phyloP scores from a whole-genome alignment of 1,140 invertebrate species.

The Zophobas atratus region DNA sequence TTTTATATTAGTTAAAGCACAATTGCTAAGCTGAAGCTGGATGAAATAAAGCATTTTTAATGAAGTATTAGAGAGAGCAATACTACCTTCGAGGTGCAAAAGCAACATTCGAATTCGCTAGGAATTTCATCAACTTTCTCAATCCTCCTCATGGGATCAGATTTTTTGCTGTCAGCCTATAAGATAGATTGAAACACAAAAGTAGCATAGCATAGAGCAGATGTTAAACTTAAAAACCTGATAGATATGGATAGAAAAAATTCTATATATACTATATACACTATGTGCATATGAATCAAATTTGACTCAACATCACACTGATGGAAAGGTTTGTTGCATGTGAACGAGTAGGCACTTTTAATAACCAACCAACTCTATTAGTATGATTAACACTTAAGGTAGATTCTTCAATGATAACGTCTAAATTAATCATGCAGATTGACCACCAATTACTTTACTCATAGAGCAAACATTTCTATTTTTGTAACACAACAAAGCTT shows the following conservation, averaged over 20 bases:
- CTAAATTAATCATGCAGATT: constrained; percentile 26
- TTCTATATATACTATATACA: constrained; percentile 25
- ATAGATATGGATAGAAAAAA: constrained; percentile 2
- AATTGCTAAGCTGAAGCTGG: constrained; percentile 49
- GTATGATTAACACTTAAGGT: constrained; percentile 4
- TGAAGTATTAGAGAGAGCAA: constrained; percentile 58
- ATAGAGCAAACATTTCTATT: not conserved
- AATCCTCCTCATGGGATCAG: constrained; percentile 76
- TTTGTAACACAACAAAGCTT: no score
- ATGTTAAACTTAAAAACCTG: constrained; percentile 42
- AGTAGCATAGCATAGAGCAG: constrained; percentile 51
- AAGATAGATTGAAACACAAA: constrained; percentile 66
- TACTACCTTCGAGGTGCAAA: constrained; percentile 94
- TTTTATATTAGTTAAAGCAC: constrained; percentile 13
- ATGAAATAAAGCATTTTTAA: constrained; percentile 51
- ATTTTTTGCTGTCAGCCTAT: constrained; percentile 80
- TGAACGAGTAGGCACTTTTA: not conserved
- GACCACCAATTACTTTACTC: constrained; percentile 11
- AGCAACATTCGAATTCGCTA: constrained; percentile 96
- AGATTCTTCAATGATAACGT: constrained; percentile 14
- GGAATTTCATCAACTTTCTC: constrained; percentile 85
- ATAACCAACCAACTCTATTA: constrained; percentile 11
- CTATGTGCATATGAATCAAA: constrained; percentile 25
- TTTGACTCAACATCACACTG: constrained; percentile 36
- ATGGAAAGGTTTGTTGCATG: constrained; percentile 17